Evolutionary conservation across 1,140 invertebrate species (phyloP), one percentile per base, ranked within the genome.

Genomic region (Paraescarpia echinospica): DNA sequence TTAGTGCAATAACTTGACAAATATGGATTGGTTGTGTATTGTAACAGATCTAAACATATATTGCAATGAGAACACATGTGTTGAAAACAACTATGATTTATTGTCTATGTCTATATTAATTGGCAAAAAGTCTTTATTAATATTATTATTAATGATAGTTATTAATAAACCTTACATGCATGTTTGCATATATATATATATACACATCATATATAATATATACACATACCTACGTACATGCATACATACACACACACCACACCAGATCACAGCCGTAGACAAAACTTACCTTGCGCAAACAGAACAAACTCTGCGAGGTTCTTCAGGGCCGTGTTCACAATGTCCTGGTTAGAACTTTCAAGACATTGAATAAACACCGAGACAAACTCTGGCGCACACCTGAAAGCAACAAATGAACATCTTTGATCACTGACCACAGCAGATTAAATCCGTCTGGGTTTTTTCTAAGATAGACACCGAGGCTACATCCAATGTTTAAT

Each of bases 281-380:
- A 27, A 93, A 33, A 92, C 48, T 22, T 33, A 92, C 93, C 93
- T 92, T 92, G 93, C 1, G 92, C 93, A n/a, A 98, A 97, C 35
- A 98, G 96, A 91, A 98, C 96, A 92, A 98, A 97, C 94, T 99
- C 98, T 0, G 98, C 97, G 59, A 99, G 96, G 95, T 97, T 97
- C 92, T 98, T 98, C 27, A 99, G 96, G 89, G 98, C 97, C 12
- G 97, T 97, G 93, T 97, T 97, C 1, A 98, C 97, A 59, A 99
- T 97, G 94, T 98, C 98, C 0, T 98, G 97, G 94, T 98, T 97
- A 33, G 97, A 96, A 93, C 97, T 97, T 91, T 98, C 97, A 89
- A 99, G 96, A 95, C 98, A 98, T 93, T 98, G 97, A 59, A 99
- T 97, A 94, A 98, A 97, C 0, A 97, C 97, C 88, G 97, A 97